A percentile compares a stretch with the other conserved stretches of the same genome.
These are phyloP conservation scores for Lasioglossum figueresi DNA, from an alignment of 2,888 invertebrate species.

Conservation along the genomic window DNA sequence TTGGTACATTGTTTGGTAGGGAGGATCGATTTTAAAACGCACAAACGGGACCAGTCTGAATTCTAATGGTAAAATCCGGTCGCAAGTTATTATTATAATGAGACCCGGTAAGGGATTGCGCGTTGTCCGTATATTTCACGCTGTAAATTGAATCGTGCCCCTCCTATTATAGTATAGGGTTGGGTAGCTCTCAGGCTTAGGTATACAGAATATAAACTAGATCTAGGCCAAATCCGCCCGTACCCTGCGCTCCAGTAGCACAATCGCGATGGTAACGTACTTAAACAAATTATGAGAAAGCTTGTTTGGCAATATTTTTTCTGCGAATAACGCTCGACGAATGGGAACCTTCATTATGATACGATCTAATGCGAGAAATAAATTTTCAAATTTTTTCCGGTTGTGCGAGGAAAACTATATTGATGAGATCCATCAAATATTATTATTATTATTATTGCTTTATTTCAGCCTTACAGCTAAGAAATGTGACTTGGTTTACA, in stretches of 20 bases:
- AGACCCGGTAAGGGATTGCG: constrained; percentile 45
- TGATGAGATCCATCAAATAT: neutral
- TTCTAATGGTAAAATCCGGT: constrained; percentile 19
- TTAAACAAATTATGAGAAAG: constrained; percentile 49
- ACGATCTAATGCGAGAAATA: constrained; percentile 20
- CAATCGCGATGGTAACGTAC: constrained; percentile 49
- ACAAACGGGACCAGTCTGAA: constrained; percentile 9
- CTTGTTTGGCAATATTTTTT: constrained; percentile 50
- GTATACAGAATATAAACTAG: constrained; percentile 38
- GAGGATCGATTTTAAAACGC: neutral
- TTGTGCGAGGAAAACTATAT: neutral
- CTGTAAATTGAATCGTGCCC: constrained; percentile 61
- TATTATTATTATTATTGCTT: too few species aligned
- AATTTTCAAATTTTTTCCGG: neutral
- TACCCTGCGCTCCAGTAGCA: constrained; percentile 48
- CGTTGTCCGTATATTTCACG: constrained; percentile 49
- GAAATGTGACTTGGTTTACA: too few species aligned
- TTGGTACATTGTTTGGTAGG: neutral
- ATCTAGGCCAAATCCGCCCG: constrained; percentile 66
- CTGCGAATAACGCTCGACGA: constrained; percentile 54
- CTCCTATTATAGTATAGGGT: constrained; percentile 41
- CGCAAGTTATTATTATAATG: constrained; percentile 52
- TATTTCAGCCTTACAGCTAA: too few species aligned
- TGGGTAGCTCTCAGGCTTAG: constrained; percentile 28
- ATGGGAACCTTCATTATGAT: constrained; percentile 13